These are phyloP conservation scores for Pteronotus mesoamericanus DNA, from an alignment of 2,797 vertebrate species.

Conservation along the genomic window DNA sequence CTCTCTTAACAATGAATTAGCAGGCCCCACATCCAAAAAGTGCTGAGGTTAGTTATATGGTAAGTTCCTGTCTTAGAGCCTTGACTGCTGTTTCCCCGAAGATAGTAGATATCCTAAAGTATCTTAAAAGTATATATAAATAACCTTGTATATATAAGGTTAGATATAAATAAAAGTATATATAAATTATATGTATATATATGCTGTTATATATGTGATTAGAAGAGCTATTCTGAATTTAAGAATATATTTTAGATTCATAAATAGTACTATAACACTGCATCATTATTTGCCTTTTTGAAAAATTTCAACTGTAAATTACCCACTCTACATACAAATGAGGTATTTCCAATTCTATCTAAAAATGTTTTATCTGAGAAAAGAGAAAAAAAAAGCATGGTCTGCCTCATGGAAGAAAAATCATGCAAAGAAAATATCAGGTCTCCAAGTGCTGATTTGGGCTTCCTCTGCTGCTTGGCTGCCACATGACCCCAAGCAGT, in stretches of 20 bases:
- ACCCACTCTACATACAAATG: not conserved
- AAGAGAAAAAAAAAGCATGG: not conserved
- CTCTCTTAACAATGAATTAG: not conserved
- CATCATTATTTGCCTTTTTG: not conserved
- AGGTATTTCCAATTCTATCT: not conserved
- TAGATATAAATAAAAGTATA: not conserved
- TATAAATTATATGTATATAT: not conserved
- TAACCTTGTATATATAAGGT: not conserved
- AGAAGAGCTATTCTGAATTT: not conserved
- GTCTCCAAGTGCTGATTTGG: slow-evolving; percentile 17
- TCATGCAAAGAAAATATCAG: slow-evolving; percentile 16
- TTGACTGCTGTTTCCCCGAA: not conserved
- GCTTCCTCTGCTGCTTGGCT: not conserved
- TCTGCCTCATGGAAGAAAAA: not conserved
- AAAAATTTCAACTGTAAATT: slow-evolving; percentile 10
- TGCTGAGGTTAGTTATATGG: not conserved
- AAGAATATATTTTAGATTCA: not conserved
- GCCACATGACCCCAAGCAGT: not conserved
- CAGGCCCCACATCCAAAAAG: not conserved
- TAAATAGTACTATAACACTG: not conserved
- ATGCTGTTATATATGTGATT: not conserved
- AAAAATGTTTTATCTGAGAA: not conserved
- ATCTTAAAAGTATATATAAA: not conserved
- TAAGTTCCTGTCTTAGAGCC: not conserved
- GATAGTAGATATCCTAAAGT: not conserved